Evolutionary conservation across 2,888 invertebrate genomes (phyloP).

Genomic region (Tineola bisselliella): DNA sequence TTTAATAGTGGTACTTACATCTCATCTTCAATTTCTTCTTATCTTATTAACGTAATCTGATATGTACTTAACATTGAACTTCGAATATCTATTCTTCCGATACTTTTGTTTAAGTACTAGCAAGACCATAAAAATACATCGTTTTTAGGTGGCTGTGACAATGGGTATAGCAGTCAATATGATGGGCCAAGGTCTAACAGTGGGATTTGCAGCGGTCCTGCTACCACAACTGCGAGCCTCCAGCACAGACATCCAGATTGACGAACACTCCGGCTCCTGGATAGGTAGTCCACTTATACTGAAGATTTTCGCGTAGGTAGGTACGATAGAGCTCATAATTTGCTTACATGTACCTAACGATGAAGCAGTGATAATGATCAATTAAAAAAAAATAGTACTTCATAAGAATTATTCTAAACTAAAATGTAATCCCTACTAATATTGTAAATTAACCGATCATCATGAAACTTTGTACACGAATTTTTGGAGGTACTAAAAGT

Average conservation of each 20-base stretch:
- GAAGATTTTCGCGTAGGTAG: constrained; percentile 4
- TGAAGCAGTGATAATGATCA: not conserved
- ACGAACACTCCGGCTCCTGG: constrained; percentile 10
- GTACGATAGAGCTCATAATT: not conserved
- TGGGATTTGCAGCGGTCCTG: constrained; percentile 11
- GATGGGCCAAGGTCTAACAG: constrained; percentile 9
- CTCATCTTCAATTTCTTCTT: too few species aligned
- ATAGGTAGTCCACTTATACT: constrained; percentile 6
- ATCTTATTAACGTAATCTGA: too few species aligned
- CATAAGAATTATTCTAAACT: too few species aligned
- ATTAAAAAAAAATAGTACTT: too few species aligned
- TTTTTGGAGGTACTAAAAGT: too few species aligned
- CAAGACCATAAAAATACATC: not conserved
- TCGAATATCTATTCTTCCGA: not conserved
- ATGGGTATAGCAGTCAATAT: constrained; percentile 7
- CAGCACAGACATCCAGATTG: not conserved
- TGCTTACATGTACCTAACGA: not conserved
- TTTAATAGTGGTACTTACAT: too few species aligned
- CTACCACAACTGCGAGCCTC: not conserved
- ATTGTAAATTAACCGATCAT: too few species aligned
- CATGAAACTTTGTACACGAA: too few species aligned
- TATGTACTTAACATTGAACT: not conserved
- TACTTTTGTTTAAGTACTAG: not conserved
- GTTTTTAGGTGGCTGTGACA: not conserved
- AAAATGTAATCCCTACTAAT: too few species aligned